Conservation (phyloP, 2,888 invertebrate species). For the Nomada flava region DNA sequence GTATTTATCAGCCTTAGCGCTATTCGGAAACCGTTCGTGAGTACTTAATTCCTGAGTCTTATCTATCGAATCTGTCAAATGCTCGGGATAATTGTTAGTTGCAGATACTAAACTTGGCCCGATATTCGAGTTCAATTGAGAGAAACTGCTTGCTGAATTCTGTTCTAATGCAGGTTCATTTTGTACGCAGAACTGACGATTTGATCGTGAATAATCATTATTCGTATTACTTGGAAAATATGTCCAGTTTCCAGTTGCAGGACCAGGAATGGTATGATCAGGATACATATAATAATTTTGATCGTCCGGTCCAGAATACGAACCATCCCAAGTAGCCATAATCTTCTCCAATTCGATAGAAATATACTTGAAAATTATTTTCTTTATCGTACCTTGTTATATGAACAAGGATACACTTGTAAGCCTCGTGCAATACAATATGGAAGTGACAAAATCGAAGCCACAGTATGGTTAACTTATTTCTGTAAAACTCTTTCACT, state of each 20-base stretch:
- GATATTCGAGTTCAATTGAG: slow-evolving; percentile 17
- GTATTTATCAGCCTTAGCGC: not conserved
- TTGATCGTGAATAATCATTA: slow-evolving; percentile 25
- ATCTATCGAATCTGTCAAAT: not conserved
- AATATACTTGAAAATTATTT: not conserved
- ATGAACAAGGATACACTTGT: not conserved
- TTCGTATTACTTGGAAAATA: slow-evolving; percentile 40
- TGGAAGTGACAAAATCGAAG: not conserved
- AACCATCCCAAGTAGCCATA: slow-evolving; percentile 83
- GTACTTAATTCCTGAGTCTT: not conserved
- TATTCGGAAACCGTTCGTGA: slow-evolving; percentile 2
- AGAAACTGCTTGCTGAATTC: slow-evolving; percentile 35
- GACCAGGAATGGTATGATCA: slow-evolving; percentile 59
- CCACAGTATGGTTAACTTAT: slow-evolving; percentile 42
- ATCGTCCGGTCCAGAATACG: slow-evolving; percentile 78
- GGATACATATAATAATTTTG: slow-evolving; percentile 74
- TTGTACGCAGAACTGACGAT: slow-evolving; percentile 42
- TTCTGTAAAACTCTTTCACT: not conserved
- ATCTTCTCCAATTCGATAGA: not conserved
- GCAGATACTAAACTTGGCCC: slow-evolving; percentile 40
- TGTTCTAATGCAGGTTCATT: slow-evolving; percentile 53
- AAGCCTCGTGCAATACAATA: not conserved
- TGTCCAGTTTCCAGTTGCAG: slow-evolving; percentile 46
- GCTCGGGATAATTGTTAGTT: slow-evolving; percentile 36
- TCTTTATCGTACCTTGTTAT: not conserved